These are phyloP conservation scores for Apodemus sylvaticus DNA, from an alignment of 2,113 vertebrate genomes.

Conservation along the genomic window DNA sequence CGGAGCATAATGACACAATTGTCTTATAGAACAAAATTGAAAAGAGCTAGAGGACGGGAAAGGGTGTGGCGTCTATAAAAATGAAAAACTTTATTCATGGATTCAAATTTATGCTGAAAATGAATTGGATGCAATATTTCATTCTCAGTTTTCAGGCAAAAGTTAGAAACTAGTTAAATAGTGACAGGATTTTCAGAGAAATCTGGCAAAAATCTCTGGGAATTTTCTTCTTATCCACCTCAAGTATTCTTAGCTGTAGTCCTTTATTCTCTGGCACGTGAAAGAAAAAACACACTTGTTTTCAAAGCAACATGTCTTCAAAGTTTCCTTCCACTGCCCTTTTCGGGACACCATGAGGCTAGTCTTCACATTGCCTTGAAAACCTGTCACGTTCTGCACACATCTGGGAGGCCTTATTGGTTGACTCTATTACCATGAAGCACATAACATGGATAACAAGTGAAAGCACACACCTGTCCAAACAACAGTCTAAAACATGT, in stretches of 20 bases:
- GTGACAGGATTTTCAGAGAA: slow-evolving; percentile 61
- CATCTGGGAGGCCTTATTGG: not conserved
- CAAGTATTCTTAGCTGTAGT: slow-evolving; percentile 36
- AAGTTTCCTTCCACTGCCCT: not conserved
- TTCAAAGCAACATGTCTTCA: not conserved
- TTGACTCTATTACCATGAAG: not conserved
- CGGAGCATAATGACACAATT: slow-evolving; percentile 70
- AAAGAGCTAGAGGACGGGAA: slow-evolving; percentile 67
- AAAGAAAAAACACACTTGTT: not conserved
- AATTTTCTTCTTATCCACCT: slow-evolving; percentile 41
- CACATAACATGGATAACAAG: not conserved
- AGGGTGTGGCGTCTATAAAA: slow-evolving; percentile 73
- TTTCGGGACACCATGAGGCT: not conserved
- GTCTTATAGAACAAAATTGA: slow-evolving; percentile 70
- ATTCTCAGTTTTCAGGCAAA: slow-evolving; percentile 66
- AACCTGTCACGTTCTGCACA: not conserved
- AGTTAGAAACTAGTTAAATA: slow-evolving; percentile 69
- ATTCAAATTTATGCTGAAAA: slow-evolving; percentile 78
- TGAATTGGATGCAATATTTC: slow-evolving; percentile 70
- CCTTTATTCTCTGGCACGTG: not conserved
- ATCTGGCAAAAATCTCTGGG: slow-evolving; percentile 54
- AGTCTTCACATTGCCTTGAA: not conserved
- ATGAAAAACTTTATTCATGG: slow-evolving; percentile 78
- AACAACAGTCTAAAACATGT: slow-evolving; percentile 6
- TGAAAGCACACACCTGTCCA: not conserved